A percentile compares a stretch with the other conserved stretches of the same genome.
phyloP scores from a whole-genome alignment of 2,113 vertebrate genomes.

The Tautogolabrus adspersus region DNA sequence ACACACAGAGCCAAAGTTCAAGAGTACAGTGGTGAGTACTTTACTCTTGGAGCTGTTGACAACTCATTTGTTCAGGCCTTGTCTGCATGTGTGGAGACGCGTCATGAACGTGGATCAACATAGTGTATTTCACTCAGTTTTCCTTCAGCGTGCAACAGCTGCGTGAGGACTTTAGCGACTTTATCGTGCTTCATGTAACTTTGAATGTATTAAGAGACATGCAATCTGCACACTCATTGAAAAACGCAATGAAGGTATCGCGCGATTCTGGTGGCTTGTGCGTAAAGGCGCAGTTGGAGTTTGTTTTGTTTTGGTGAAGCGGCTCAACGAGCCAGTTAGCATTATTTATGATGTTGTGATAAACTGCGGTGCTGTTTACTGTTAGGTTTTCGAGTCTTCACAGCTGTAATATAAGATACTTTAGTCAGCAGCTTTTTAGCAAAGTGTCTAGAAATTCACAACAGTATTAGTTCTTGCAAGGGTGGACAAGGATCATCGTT shows the following conservation, averaged over 20 bases:
- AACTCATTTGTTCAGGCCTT: background rate
- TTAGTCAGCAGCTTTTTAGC: background rate
- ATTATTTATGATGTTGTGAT: background rate
- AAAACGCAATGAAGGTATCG: background rate
- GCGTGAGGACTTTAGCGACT: background rate
- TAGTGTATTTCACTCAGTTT: background rate
- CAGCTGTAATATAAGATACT: background rate
- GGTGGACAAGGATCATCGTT: background rate
- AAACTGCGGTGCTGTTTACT: background rate
- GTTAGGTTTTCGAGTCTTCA: background rate
- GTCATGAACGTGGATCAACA: background rate
- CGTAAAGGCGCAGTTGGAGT: slow-evolving; percentile 47
- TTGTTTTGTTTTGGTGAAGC: slow-evolving; percentile 7
- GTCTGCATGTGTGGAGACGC: slow-evolving; percentile 8
- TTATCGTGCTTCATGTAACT: background rate
- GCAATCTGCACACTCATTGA: background rate
- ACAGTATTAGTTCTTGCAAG: background rate
- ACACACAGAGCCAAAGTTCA: slow-evolving; percentile 20
- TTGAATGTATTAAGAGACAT: background rate
- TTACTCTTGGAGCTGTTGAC: background rate
- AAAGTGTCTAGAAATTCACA: background rate
- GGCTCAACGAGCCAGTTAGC: background rate
- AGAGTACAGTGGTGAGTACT: slow-evolving; percentile 38
- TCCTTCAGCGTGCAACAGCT: background rate
- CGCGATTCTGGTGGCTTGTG: background rate